Evolutionary conservation across 2,113 vertebrate species (phyloP).

Genomic region (Isurus oxyrinchus): DNA sequence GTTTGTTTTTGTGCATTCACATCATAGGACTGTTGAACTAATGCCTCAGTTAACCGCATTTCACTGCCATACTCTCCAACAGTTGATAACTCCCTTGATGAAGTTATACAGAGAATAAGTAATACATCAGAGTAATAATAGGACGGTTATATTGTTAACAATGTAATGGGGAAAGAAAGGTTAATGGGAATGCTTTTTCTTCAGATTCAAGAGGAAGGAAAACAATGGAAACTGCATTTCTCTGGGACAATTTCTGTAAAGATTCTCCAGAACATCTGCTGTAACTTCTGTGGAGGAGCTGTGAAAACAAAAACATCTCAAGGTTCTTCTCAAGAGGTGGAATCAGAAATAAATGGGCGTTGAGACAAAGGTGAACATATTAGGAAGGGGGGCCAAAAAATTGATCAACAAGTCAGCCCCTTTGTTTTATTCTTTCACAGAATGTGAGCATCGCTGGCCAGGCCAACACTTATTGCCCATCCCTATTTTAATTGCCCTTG

Average conservation of each 20-base stretch:
- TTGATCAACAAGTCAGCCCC: background rate
- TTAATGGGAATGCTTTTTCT: background rate
- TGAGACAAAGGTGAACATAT: background rate
- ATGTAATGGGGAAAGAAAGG: background rate
- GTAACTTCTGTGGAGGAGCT: background rate
- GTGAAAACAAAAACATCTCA: background rate
- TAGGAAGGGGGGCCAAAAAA: background rate
- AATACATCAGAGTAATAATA: background rate
- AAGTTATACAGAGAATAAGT: background rate
- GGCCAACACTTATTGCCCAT: too few relatives aligned
- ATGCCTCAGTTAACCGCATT: background rate
- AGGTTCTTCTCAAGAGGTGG: background rate
- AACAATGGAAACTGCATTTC: background rate
- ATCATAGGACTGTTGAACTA: background rate
- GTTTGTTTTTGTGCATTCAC: background rate
- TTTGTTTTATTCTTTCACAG: too few relatives aligned
- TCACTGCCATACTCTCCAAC: background rate
- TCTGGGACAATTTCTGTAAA: background rate
- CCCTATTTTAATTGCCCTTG: too few relatives aligned
- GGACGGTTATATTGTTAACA: background rate
- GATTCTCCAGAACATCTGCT: background rate
- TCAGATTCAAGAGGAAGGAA: background rate
- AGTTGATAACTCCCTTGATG: background rate
- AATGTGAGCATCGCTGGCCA: too few relatives aligned
- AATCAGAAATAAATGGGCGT: background rate